A percentile compares a stretch with the other conserved stretches of the same genome.
phyloP scores from a whole-genome alignment of 92 coral and sea anemone genomes.

The Actinernus sp. region DNA sequence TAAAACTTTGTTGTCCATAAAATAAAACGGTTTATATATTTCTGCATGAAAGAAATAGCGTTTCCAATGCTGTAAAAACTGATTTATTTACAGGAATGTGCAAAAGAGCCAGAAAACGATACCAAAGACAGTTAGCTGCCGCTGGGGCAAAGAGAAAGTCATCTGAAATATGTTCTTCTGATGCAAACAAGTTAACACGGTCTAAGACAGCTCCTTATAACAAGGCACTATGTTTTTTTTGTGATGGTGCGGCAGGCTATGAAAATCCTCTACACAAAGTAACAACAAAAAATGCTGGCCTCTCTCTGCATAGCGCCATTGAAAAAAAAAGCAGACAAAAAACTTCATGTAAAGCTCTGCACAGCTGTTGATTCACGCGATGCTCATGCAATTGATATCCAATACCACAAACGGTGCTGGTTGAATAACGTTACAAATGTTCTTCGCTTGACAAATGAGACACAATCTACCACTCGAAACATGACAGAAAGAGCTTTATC shows the following conservation, averaged over 20 bases:
- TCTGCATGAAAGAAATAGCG: too few species aligned
- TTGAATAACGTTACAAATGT: conserved; percentile 57
- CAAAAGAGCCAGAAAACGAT: conserved; percentile 34
- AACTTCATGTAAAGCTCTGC: conserved; percentile 57
- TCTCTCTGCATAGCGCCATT: conserved; percentile 54
- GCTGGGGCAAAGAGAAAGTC: neutral
- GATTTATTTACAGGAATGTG: conserved; percentile 17
- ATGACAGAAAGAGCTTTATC: conserved; percentile 46
- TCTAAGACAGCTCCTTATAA: conserved; percentile 66
- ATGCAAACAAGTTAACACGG: conserved; percentile 34
- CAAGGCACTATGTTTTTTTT: conserved; percentile 64
- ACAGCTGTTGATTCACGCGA: conserved; percentile 66
- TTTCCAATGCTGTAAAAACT: too few species aligned
- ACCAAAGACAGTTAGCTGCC: conserved; percentile 1
- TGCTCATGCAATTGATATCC: conserved; percentile 71
- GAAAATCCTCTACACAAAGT: conserved; percentile 48
- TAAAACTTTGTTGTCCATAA: too few species aligned
- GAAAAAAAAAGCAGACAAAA: conserved; percentile 40
- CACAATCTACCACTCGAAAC: conserved; percentile 12
- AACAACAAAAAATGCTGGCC: conserved; percentile 62
- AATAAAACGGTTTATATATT: too few species aligned
- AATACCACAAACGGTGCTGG: conserved; percentile 70
- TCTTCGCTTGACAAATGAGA: conserved; percentile 39
- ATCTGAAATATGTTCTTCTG: too few species aligned
- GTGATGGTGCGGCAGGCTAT: conserved; percentile 56